Base-by-base conservation (phyloP, 1,140 invertebrate species). In the Lucilia cuprina region DNA sequence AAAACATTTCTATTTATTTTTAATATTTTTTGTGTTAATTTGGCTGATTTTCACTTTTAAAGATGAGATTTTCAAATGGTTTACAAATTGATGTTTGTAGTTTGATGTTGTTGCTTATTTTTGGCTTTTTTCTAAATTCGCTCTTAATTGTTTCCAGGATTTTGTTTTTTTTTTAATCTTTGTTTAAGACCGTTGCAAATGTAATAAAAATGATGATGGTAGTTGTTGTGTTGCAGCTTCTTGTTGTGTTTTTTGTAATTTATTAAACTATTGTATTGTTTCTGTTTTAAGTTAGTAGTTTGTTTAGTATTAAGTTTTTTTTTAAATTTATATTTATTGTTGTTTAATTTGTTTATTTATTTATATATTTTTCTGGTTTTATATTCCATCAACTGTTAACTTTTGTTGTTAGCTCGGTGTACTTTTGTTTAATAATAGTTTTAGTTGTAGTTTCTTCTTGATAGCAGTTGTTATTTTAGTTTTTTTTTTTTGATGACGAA, bases 381-480 rank as follows among this genome's bases (percentile, higher is more conserved):
- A 17, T 77, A 41, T 70, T 70, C 13, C 21, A 65, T 50, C 77
- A 80, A 50, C 21, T 80, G 77, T 80, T 80, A 80, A 80, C 77
- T 80, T 80, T 83, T 65, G 82, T 83, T 65, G 19, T 47, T 74
- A 74, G 19, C 25, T 83, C 82, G 82, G 82, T 74, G 50, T 65
- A 70, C 82, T 14, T 65, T 82, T 12, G 35, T 82, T 82, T 82
- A 30, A 30, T 82, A 21, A 60, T 82, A 82, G 47, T 82, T 17
- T 82, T 30, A 47, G 41, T 41, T 41, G 5, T 10, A n/a, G 13
- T 82, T 82, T 82, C 41, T 41, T 41, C 41, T 41, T 41, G 41
- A 41, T 41, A 8, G 41, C 41, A 41, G 80, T 82, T 82, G 49
- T 83, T n/a, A n/a, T 83, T 80, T 49, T 21, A 25, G 17, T 80